Evolutionary conservation across 1,140 invertebrate species (phyloP).

Genomic region (Euura saliciscinereae): DNA sequence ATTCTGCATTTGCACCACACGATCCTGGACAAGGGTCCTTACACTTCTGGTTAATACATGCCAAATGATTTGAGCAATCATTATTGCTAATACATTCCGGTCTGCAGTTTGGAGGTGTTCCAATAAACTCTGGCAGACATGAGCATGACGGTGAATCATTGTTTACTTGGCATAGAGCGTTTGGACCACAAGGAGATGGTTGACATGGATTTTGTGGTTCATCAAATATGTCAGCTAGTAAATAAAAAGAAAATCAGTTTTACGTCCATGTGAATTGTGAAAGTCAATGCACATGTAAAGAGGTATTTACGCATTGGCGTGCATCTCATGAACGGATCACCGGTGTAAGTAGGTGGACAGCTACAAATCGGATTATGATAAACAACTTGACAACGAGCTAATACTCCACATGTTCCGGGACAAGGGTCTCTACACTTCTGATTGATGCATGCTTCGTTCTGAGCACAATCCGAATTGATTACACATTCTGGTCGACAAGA

Average conservation of each 20-base stretch:
- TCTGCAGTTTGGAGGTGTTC: conserved; percentile 57
- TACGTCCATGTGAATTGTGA: background rate
- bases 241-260: conserved; percentile 13
- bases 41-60: conserved; percentile 65
- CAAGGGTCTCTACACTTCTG: conserved; percentile 76
- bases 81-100: conserved; percentile 61
- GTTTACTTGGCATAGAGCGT: conserved; percentile 59
- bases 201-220: conserved; percentile 60
- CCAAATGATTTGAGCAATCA: conserved; percentile 60
- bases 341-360: conserved; percentile 64
- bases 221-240: conserved; percentile 35
- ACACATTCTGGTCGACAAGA: conserved; percentile 74
- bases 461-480: conserved; percentile 69
- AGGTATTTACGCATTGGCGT: conserved; percentile 53
- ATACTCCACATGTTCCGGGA: conserved; percentile 71
- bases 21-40: conserved; percentile 61
- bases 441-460: conserved; percentile 70
- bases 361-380: conserved; percentile 70
- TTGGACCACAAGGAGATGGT: conserved; percentile 64
- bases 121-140: conserved; percentile 58
- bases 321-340: conserved; percentile 67
- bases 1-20: conserved; percentile 65
- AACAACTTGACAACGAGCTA: conserved; percentile 67
- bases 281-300: conserved; percentile 11
- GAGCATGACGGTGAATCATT: conserved; percentile 60